Percentiles rank a stretch among this genome's conserved stretches.
Conservation (phyloP, 2,888 invertebrate species). For the Synergus itoensis region DNA sequence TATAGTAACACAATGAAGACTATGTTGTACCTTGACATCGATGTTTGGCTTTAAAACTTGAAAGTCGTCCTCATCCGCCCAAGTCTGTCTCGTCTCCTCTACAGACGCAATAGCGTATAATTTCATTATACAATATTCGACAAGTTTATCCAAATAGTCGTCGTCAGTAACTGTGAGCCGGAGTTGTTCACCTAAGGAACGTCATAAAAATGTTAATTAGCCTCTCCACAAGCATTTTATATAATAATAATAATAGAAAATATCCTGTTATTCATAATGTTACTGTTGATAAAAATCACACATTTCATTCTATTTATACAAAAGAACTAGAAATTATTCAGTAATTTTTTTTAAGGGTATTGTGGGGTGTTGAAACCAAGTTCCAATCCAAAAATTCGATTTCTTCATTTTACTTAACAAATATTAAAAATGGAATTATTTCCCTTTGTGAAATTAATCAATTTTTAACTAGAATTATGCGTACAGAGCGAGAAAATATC, state of each 20-base stretch:
- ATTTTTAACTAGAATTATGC: too few species aligned
- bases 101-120: slow-evolving; percentile 89
- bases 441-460: too few species aligned
- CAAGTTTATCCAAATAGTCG: slow-evolving; percentile 88
- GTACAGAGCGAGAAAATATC: too few species aligned
- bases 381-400: too few species aligned
- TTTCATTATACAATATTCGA: slow-evolving; percentile 90
- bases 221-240: neutral
- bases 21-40: slow-evolving; percentile 82
- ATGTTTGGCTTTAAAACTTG: slow-evolving; percentile 87
- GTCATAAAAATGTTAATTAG: slow-evolving; percentile 27
- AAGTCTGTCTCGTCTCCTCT: slow-evolving; percentile 88
- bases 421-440: too few species aligned
- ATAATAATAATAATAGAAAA: neutral
- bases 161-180: slow-evolving; percentile 81
- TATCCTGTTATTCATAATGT: too few species aligned
- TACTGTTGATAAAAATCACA: neutral
- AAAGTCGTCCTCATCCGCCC: slow-evolving; percentile 91
- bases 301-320: neutral
- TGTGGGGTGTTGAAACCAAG: too few species aligned
- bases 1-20: neutral
- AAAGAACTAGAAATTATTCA: too few species aligned
- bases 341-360: too few species aligned
- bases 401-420: too few species aligned
- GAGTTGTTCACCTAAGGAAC: slow-evolving; percentile 79